Evolutionary conservation across 2,113 vertebrate species (phyloP), one percentile per base, ranked within the genome.

Genomic region (Acrocephalus arundinaceus): DNA sequence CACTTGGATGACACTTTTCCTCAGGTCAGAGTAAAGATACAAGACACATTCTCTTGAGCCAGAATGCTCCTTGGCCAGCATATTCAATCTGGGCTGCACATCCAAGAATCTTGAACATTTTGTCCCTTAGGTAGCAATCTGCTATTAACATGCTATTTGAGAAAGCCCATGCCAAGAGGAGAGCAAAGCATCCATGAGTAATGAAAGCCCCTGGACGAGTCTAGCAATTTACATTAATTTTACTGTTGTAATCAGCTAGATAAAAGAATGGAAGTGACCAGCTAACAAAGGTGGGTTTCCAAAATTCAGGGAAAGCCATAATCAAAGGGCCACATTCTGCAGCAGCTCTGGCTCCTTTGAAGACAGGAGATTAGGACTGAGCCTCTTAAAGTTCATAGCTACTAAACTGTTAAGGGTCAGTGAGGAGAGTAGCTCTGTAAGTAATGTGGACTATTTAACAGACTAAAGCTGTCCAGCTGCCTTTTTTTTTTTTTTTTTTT

Each of bases 351-450:
- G 11, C 52, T 94, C 35, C 81, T 98, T 96, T 97, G 97, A 97
- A 96, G 93, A 87, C 11, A 75, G 75, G 51, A 93, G 93, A 97
- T 97, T 97, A 95, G 93, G 89, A 51, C 79, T 79, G 91, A 96
- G 94, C 97, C 92, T 97, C 73, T 94, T 90, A 94, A 95, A 93
- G 74, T 41, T 72, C 82, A 82, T 33, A 92, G 67, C 66, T 67
- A 74, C 86, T 93, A 97, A 96, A 90, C 72, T 81, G 91, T 89
- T 96, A 94, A 94, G 96, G 93, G 91, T 97, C 96, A 97, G 45
- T 1, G 78, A 91, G 51, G 81, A 95, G 68, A 86, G 85, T 85
- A 54, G 75, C 92, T 17, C 31, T 93, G 90, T 80, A 94, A 94
- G 73, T 93, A 94, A 97, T 95, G 84, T 58, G 79, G 62, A 85